Conservation (phyloP, 2,888 invertebrate species). For the Steromphala cineraria region DNA sequence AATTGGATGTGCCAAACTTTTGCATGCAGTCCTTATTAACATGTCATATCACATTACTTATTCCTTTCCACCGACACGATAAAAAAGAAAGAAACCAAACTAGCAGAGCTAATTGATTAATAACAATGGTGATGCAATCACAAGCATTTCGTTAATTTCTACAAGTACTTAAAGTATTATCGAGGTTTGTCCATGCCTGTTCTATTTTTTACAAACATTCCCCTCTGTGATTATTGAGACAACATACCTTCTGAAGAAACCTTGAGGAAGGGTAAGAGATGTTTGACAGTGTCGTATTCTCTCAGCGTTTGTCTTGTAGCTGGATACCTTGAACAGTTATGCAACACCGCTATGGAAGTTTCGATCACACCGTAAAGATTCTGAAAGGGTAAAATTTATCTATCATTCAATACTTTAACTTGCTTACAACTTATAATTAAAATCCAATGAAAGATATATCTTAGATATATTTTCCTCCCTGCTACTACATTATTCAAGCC, state of each 20-base stretch:
- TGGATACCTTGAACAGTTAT: constrained; percentile 34
- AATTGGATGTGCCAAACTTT: too few species aligned
- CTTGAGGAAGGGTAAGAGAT: constrained; percentile 35
- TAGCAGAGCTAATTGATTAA: too few species aligned
- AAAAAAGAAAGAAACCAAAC: too few species aligned
- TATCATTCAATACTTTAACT: neutral
- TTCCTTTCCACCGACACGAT: too few species aligned
- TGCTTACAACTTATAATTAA: neutral
- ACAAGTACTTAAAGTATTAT: too few species aligned
- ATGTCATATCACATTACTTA: too few species aligned
- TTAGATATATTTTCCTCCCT: neutral
- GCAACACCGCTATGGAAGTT: constrained; percentile 29
- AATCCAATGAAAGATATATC: neutral
- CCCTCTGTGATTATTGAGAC: neutral
- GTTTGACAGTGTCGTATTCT: constrained; percentile 24
- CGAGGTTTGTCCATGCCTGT: too few species aligned
- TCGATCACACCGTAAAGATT: constrained; percentile 23
- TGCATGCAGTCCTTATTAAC: too few species aligned
- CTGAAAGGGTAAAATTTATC: neutral
- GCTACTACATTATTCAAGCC: too few species aligned
- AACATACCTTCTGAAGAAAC: constrained; percentile 17
- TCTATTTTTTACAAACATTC: too few species aligned
- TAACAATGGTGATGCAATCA: too few species aligned
- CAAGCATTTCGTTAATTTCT: too few species aligned
- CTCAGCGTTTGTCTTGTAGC: constrained; percentile 29